Percentiles rank a stretch among this genome's conserved stretches.
These are phyloP conservation scores for Calypte anna DNA, from an alignment of 2,113 vertebrate genomes.

Conservation along the genomic window DNA sequence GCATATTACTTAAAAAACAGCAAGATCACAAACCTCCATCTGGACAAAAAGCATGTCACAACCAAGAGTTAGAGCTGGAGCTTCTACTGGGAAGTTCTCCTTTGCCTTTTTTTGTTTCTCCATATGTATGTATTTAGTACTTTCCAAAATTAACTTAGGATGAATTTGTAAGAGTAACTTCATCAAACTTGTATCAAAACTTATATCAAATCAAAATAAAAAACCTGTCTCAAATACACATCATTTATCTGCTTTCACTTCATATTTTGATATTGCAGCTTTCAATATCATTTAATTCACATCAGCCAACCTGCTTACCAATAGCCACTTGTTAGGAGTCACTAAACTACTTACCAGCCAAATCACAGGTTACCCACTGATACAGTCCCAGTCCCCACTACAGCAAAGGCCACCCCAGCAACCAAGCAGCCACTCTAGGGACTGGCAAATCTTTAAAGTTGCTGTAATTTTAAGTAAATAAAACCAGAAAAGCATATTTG, in stretches of 20 bases:
- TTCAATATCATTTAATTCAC: not conserved
- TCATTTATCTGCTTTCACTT: not conserved
- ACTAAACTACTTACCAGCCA: not conserved
- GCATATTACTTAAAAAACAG: not conserved
- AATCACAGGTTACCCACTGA: not conserved
- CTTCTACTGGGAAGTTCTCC: not conserved
- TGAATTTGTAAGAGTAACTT: not conserved
- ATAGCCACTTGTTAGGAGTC: not conserved
- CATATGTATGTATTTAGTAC: not conserved
- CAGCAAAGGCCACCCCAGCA: not conserved
- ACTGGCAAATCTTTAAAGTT: not conserved
- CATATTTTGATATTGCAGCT: not conserved
- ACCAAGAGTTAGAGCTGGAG: slow-evolving; percentile 25
- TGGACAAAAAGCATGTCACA: not conserved
- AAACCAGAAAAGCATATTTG: not conserved
- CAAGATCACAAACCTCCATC: slow-evolving; percentile 11
- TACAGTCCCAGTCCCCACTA: not conserved
- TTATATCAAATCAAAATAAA: not conserved
- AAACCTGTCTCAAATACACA: not conserved
- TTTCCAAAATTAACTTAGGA: not conserved
- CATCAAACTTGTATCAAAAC: not conserved
- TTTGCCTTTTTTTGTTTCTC: not conserved
- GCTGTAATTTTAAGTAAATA: not conserved
- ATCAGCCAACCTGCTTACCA: not conserved
- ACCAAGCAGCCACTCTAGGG: not conserved